These are phyloP conservation scores for Leuciscus idus DNA, from an alignment of 2,113 vertebrate genomes.

Conservation along the genomic window DNA sequence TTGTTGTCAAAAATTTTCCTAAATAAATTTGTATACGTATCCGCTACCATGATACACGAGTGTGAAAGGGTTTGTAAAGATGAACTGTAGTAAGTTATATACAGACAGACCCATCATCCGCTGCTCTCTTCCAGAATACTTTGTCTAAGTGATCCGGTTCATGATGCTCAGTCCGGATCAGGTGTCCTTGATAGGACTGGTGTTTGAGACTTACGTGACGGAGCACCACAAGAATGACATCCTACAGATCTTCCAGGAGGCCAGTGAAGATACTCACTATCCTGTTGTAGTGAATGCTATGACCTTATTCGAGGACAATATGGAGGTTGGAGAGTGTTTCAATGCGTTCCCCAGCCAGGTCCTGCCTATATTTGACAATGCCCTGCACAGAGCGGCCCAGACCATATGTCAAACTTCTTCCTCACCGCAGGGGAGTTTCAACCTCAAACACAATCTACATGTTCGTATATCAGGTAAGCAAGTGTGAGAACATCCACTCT, in stretches of 20 bases:
- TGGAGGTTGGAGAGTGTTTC: conserved; percentile 95
- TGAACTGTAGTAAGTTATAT: not conserved
- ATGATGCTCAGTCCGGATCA: conserved; percentile 81
- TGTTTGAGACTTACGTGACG: conserved; percentile 85
- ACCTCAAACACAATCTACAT: conserved; percentile 82
- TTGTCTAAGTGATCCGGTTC: not conserved
- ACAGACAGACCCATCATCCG: not conserved
- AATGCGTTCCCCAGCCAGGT: conserved; percentile 85
- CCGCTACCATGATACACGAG: not conserved
- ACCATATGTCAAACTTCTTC: conserved; percentile 60
- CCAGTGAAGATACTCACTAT: conserved; percentile 78
- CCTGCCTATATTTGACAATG: conserved; percentile 84
- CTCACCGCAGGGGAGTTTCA: conserved; percentile 46
- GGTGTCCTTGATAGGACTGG: conserved; percentile 80
- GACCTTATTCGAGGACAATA: conserved; percentile 93
- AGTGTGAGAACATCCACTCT: not conserved
- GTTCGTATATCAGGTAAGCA: conserved; percentile 86
- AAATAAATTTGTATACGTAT: not conserved
- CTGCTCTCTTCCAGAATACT: not conserved
- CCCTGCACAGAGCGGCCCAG: conserved; percentile 77
- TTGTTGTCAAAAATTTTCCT: not conserved
- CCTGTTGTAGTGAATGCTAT: conserved; percentile 89
- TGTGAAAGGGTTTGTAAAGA: not conserved
- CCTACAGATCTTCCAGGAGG: conserved; percentile 74
- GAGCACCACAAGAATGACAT: conserved; percentile 86